These are phyloP conservation scores for Serripes groenlandicus DNA, from an alignment of 2,888 invertebrate genomes.

Conservation along the genomic window DNA sequence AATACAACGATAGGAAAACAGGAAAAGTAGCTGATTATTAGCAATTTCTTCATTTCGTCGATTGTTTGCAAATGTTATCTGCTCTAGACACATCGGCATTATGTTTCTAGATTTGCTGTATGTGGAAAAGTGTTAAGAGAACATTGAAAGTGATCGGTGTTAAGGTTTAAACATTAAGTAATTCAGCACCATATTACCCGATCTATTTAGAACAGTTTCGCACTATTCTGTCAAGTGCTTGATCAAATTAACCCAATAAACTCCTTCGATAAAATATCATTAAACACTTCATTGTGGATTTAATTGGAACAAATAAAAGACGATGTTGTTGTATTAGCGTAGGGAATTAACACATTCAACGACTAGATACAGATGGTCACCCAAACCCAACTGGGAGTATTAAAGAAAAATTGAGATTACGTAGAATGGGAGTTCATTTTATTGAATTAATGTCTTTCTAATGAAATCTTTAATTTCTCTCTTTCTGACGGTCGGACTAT, in stretches of 20 bases:
- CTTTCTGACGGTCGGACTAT: no score
- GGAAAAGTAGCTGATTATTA: not conserved
- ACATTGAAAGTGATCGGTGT: not conserved
- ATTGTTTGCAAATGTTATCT: not conserved
- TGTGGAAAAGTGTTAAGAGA: not conserved
- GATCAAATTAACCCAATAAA: conserved; percentile 28
- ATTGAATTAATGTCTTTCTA: no score
- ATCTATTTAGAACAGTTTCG: conserved; percentile 23
- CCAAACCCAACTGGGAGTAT: not conserved
- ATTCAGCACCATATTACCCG: conserved; percentile 13
- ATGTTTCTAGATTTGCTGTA: no score
- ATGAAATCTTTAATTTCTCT: no score
- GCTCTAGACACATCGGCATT: not conserved
- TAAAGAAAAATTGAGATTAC: not conserved
- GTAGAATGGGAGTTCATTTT: no score
- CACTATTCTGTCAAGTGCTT: conserved; percentile 13
- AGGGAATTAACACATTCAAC: not conserved
- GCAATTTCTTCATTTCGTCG: not conserved
- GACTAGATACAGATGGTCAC: not conserved
- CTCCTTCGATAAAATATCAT: conserved; percentile 37
- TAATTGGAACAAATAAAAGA: conserved; percentile 55
- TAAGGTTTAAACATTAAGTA: not conserved
- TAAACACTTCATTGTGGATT: conserved; percentile 25
- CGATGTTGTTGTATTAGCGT: conserved; percentile 39
- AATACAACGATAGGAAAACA: no score